Base-by-base conservation (phyloP, 2,113 vertebrate genomes). In the Litocranius walleri region DNA sequence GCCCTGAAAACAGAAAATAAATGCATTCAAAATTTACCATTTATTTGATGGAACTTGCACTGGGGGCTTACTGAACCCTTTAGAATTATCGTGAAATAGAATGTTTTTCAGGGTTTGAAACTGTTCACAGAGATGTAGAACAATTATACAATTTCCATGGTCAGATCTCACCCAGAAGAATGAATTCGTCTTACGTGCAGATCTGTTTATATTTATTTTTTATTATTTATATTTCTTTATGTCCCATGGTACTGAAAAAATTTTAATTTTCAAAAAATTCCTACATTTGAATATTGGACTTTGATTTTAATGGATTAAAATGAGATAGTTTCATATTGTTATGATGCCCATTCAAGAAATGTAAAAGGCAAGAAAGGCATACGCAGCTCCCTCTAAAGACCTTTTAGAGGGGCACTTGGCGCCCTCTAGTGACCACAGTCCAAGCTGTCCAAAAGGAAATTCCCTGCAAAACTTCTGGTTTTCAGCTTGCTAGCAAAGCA, bases 401-500 rank as follows among this genome's bases (percentile, higher is more conserved):
- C 84, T 25, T 98, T 97, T 97, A 16, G 62, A 96, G 98, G 98
- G 95, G 89, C 98, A 25, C 7, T 64, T 97, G 97, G 99, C 98
- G 95, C 99, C 99, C 98, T 98, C 99, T 99, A 98, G 98, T 98
- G 99, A 95, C 98, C 57, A 40, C 30, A 25, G 13, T 9, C 30
- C 45, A 3, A 43, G 52, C 40, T 1, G 33, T 57, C 43, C 14
- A 2, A 14, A 61, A 80, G 61, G 48, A 43, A 5, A 15, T 14
- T 50, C 43, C 17, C 45, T 9, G 29, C 33, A 0, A 54, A 23
- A 25, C 7, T 50, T n/a, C 77, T 56, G 85, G 45, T 13, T 40
- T 33, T 57, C 16, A 0, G 52, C 78, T 64, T 9, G 40, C 25
- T 16, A 50, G 36, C 71, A 21, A 56, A 25, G 56, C 13, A 3